These are phyloP conservation scores for Philopotamus ludificatus DNA, from an alignment of 1,140 invertebrate species.

Conservation along the genomic window DNA sequence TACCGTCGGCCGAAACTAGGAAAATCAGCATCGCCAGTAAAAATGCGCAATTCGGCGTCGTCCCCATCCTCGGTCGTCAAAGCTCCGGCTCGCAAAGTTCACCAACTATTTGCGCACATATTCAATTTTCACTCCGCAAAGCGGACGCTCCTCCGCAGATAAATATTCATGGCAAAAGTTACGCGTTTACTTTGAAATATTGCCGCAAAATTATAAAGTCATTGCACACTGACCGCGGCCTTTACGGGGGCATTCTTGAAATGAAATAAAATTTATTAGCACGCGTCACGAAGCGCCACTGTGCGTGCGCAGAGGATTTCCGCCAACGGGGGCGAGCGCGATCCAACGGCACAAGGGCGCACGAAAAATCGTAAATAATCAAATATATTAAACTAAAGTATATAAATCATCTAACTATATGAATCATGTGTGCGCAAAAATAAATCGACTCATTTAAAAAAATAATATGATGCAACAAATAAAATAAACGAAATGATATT, in stretches of 20 bases:
- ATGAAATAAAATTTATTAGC: conserved; percentile 8
- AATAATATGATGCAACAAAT: no score
- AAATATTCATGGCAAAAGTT: neutral
- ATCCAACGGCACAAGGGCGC: no score
- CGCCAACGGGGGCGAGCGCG: no score
- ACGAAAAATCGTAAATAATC: no score
- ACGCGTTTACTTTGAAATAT: neutral
- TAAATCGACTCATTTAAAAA: no score
- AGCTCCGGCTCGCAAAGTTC: conserved; percentile 13
- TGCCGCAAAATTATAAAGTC: neutral
- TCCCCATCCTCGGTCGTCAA: conserved; percentile 23
- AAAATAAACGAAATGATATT: no score
- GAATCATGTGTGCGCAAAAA: no score
- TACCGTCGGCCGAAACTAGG: conserved; percentile 35
- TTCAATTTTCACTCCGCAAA: no score
- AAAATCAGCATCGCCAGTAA: conserved; percentile 32
- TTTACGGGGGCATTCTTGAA: neutral
- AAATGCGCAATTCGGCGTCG: conserved; percentile 32
- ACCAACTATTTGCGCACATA: conserved; percentile 16
- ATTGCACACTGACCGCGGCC: neutral
- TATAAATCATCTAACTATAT: no score
- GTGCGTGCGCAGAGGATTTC: conserved; percentile 4
- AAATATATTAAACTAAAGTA: no score
- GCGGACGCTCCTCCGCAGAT: neutral
- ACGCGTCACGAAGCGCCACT: conserved; percentile 6